Percentiles rank a stretch among this genome's conserved stretches.
phyloP scores from a whole-genome alignment of 2,888 invertebrate genomes.

The Ichneumoninae sp. region DNA sequence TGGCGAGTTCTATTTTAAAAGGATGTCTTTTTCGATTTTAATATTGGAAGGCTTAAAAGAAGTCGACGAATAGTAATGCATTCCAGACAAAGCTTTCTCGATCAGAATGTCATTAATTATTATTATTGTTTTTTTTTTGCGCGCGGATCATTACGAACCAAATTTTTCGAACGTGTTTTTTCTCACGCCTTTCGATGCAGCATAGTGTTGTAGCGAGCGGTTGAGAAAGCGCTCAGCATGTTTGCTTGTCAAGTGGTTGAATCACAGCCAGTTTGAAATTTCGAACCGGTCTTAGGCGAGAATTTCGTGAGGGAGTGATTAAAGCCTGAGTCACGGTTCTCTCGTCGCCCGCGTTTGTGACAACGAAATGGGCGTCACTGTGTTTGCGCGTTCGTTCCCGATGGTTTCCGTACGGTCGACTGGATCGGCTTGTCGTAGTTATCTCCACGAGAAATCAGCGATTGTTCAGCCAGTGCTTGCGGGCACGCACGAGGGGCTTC shows the following conservation, averaged over 20 bases:
- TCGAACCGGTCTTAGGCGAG: neutral
- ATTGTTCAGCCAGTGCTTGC: neutral
- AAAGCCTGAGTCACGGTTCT: neutral
- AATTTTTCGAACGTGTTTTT: neutral
- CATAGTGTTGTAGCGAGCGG: neutral
- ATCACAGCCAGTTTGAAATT: neutral
- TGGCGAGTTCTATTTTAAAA: neutral
- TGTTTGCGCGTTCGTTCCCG: slow-evolving; percentile 18
- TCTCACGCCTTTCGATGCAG: neutral
- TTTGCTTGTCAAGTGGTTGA: neutral
- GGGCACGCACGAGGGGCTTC: slow-evolving; percentile 36
- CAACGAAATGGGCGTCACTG: slow-evolving; percentile 15
- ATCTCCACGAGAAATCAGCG: slow-evolving; percentile 27
- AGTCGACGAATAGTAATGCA: neutral
- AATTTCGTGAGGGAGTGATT: neutral
- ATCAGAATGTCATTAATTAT: neutral
- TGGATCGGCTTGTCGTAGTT: neutral
- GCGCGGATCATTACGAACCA: too few species aligned
- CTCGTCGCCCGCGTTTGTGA: neutral
- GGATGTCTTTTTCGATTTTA: neutral
- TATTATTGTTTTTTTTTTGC: neutral
- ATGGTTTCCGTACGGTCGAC: slow-evolving; percentile 16
- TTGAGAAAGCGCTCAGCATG: neutral
- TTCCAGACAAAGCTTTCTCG: neutral
- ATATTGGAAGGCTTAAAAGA: neutral